These are phyloP conservation scores for Leptinotarsa haldemani DNA, from an alignment of 2,888 invertebrate species.

Conservation along the genomic window DNA sequence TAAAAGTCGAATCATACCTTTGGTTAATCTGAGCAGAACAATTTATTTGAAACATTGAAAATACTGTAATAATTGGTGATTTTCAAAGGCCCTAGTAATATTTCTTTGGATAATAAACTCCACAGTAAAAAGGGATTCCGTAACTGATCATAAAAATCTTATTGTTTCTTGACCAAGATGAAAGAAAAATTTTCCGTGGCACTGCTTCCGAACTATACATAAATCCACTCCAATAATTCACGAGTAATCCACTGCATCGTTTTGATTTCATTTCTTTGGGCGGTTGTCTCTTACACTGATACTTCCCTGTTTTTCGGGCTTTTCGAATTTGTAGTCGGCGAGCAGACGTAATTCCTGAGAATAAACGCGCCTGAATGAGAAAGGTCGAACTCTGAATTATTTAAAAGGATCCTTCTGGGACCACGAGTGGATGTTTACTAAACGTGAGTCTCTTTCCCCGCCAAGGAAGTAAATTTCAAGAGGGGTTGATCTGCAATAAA, in stretches of 20 bases:
- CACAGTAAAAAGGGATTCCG: no score
- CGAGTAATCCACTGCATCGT: background rate
- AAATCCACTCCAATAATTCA: background rate
- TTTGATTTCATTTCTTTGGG: background rate
- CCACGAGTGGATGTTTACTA: slow-evolving; percentile 9
- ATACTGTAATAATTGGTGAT: no score
- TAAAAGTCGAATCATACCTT: no score
- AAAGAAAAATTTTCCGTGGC: no score
- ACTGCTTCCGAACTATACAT: no score
- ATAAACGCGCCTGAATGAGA: background rate
- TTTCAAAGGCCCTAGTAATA: no score
- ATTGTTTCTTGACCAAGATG: no score
- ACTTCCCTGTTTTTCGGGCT: background rate
- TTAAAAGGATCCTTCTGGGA: background rate
- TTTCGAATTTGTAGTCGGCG: slow-evolving; percentile 8
- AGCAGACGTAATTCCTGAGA: background rate
- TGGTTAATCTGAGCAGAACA: no score
- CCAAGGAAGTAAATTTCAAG: background rate
- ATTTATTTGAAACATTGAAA: no score
- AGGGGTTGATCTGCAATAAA: background rate
- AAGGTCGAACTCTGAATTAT: slow-evolving; percentile 7
- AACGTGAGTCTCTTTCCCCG: background rate
- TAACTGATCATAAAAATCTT: no score
- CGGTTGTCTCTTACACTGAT: background rate
- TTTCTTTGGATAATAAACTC: no score